Evolutionary conservation across 2,888 invertebrate species (phyloP).

Genomic region (Napeogenes inachia): DNA sequence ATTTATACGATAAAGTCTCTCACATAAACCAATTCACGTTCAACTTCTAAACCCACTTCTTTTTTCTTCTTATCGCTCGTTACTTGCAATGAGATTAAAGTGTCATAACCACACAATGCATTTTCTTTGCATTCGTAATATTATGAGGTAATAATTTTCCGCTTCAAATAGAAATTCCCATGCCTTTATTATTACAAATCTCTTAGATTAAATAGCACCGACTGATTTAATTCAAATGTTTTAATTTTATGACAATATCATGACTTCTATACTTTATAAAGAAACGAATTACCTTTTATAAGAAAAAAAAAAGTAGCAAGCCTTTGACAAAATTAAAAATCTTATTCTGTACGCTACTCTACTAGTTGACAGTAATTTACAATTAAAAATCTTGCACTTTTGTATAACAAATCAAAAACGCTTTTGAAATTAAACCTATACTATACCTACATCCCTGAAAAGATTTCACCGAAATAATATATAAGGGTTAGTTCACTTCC

Average conservation of each 20-base stretch:
- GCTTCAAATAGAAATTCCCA: constrained; percentile 10
- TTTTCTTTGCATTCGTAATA: constrained; percentile 13
- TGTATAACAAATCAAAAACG: too few relatives aligned
- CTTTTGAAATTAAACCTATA: too few relatives aligned
- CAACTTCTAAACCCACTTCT: neutral
- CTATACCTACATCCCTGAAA: too few relatives aligned
- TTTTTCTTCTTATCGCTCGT: constrained; percentile 7
- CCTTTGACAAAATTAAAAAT: neutral
- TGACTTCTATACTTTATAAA: neutral
- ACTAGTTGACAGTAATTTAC: too few relatives aligned
- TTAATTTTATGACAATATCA: neutral
- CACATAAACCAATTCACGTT: too few relatives aligned
- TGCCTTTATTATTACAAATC: neutral
- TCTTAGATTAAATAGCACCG: neutral
- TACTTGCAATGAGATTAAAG: constrained; percentile 14
- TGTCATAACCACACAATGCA: constrained; percentile 17
- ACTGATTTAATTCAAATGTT: neutral
- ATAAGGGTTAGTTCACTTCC: neutral
- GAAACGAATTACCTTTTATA: neutral
- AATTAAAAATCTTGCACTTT: too few relatives aligned
- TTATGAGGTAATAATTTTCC: constrained; percentile 14
- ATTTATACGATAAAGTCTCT: too few relatives aligned
- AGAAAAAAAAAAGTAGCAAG: constrained; percentile 18
- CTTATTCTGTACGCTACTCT: too few relatives aligned
- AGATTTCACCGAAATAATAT: neutral